A percentile compares a stretch with the other conserved stretches of the same genome.
phyloP scores from a whole-genome alignment of 2,113 vertebrate genomes.

The Chionomys nivalis region DNA sequence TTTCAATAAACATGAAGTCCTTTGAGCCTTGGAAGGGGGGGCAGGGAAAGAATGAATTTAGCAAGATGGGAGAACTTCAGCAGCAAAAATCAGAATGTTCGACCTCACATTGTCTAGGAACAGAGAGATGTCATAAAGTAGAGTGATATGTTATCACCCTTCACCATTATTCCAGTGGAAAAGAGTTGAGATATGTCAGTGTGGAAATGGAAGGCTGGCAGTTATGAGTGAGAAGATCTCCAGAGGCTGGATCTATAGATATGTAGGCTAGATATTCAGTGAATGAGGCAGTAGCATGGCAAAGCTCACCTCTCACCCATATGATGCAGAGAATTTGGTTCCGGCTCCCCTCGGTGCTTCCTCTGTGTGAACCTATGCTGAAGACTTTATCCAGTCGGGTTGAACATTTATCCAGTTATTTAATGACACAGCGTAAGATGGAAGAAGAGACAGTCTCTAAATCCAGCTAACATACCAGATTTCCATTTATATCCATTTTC shows the following conservation, averaged over 20 bases:
- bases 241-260: not conserved
- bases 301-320: not conserved
- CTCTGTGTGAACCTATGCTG: not conserved
- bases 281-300: not conserved
- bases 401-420: too few relatives aligned
- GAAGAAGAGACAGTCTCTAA: not conserved
- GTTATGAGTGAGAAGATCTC: not conserved
- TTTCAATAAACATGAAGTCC: not conserved
- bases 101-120: not conserved
- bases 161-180: not conserved
- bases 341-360: not conserved
- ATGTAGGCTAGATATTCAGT: not conserved
- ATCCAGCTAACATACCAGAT: not conserved
- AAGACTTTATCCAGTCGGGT: too few relatives aligned
- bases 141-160: not conserved
- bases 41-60: not conserved
- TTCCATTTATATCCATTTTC: not conserved
- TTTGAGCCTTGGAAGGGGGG: not conserved
- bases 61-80: not conserved
- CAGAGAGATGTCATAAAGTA: not conserved
- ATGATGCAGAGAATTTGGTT: not conserved
- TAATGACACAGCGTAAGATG: not conserved
- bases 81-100: not conserved
- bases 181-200: not conserved
- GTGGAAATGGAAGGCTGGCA: not conserved